Base-by-base conservation (phyloP, 2,797 vertebrate species). In the Calcarius lapponicus region DNA sequence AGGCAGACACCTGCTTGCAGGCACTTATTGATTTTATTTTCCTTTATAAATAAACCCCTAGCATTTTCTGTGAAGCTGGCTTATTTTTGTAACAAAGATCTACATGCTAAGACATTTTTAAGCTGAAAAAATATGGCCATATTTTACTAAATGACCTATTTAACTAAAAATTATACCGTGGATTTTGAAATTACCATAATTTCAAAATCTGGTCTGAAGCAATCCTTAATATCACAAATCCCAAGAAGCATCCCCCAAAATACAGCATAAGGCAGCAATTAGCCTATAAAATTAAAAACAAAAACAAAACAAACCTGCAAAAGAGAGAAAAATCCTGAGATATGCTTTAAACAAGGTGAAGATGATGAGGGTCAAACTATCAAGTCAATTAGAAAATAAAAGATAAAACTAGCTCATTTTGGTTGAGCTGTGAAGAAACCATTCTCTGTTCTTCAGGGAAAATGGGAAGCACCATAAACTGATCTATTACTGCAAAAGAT, bases 401-500 rank as follows among this genome's bases (percentile, higher is more conserved):
- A 18, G 31, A 34, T 8, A 29, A 53, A 90, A 53, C 15, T 16
- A 36, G 20, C 12, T 76, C 9, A 15, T 20, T 62, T 72, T 11
- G 3, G 29, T 34, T 67, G 48, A 80, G n/a, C 42, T 85, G 34
- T 16, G 21, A 20, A 65, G 26, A 69, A 72, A 69, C 11, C 13
- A 8, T 2, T 1, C 16, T 48, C 43, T 80, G 43, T 25, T 82
- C 29, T 70, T 34, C 57, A 7, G 50, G 17, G 56, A 51, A 64
- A 40, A 32, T 15, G 20, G 34, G 56, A 91, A 90, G 67, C 32
- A 42, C 8, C 31, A 64, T 18, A 67, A 88, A 82, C 8, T 4
- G 2, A 36, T 13, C 24, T 40, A 34, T 31, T 1, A 8, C n/a
- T 58, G 65, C 2, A 0, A 25, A 53, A 45, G 7, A 29, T n/a